Percentiles rank a stretch among this genome's conserved stretches.
phyloP scores from a whole-genome alignment of 2,888 invertebrate genomes.

The Tethea ocularis region DNA sequence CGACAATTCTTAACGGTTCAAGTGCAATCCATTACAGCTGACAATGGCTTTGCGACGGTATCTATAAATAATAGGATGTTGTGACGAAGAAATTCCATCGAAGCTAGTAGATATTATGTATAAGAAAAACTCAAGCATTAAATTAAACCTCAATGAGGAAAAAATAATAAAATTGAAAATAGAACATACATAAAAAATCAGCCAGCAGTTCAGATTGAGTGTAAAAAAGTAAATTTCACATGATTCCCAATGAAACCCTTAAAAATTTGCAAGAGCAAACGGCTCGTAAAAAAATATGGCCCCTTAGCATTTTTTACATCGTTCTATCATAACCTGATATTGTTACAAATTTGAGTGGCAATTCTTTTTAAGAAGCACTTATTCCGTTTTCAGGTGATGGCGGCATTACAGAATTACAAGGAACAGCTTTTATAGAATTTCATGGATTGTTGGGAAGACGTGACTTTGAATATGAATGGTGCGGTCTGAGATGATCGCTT shows the following conservation, averaged over 20 bases:
- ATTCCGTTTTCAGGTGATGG: slow-evolving; percentile 14
- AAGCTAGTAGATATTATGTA: not conserved
- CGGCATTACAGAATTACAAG: slow-evolving; percentile 22
- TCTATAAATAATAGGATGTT: no score
- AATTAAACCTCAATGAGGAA: not conserved
- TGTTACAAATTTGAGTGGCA: slow-evolving; percentile 18
- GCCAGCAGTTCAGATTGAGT: not conserved
- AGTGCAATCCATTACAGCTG: no score
- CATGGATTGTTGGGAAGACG: slow-evolving; percentile 31
- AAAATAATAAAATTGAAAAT: not conserved
- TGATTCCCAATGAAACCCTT: not conserved
- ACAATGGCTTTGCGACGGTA: no score
- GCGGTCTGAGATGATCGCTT: not conserved
- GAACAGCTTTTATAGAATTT: slow-evolving; percentile 33
- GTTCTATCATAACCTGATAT: slow-evolving; percentile 9
- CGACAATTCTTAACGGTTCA: no score
- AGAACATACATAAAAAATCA: not conserved
- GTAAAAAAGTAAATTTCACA: slow-evolving; percentile 9
- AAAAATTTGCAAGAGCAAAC: slow-evolving; percentile 3
- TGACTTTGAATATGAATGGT: slow-evolving; percentile 32
- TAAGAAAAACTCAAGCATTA: not conserved
- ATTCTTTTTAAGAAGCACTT: slow-evolving; percentile 22
- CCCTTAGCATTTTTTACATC: not conserved
- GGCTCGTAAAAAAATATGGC: not conserved
- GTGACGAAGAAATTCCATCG: no score